Conservation (phyloP, 2,113 vertebrate genomes). For the Indicator maculatus region DNA sequence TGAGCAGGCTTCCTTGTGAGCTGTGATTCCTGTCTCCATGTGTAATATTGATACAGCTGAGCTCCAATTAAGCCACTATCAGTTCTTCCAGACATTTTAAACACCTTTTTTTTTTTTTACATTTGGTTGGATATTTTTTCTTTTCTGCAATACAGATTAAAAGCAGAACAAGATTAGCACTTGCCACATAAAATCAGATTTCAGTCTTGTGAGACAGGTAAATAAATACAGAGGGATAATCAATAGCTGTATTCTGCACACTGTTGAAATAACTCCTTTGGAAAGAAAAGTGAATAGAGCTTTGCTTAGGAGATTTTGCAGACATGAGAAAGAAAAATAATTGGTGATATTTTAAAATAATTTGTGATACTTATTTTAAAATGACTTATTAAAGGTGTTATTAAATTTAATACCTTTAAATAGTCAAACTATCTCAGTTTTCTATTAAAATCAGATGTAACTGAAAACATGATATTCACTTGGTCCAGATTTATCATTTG, state of each 20-base stretch:
- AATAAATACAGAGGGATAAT: not conserved
- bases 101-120: not conserved
- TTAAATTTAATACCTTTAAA: not conserved
- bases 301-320: not conserved
- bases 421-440: not conserved
- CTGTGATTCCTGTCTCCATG: not conserved
- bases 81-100: not conserved
- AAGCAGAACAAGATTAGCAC: not conserved
- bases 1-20: too few relatives aligned
- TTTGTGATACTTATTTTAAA: not conserved
- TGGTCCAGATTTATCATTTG: not conserved
- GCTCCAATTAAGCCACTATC: not conserved
- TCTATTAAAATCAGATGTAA: not conserved
- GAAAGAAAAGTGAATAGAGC: not conserved
- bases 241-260: not conserved
- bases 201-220: not conserved
- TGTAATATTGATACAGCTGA: not conserved
- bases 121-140: too few relatives aligned
- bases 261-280: not conserved
- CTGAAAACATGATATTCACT: not conserved
- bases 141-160: not conserved
- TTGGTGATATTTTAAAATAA: not conserved
- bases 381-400: not conserved
- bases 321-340: not conserved
- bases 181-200: not conserved